Percentiles rank a stretch among this genome's conserved stretches.
Conservation (phyloP, 1,140 invertebrate species). For the Paracyclopina nana region DNA sequence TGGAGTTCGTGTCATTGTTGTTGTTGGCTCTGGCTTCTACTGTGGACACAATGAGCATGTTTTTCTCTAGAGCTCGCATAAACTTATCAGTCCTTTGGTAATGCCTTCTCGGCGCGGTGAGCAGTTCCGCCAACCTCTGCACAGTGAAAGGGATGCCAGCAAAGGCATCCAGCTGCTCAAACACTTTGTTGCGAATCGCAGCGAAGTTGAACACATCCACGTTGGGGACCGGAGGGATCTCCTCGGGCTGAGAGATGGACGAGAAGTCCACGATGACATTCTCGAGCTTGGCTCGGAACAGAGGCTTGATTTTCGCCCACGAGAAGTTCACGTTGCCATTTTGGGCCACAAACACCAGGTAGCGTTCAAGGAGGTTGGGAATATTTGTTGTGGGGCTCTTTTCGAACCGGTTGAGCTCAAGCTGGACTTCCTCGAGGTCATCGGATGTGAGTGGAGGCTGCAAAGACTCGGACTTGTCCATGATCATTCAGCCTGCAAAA, state of each 20-base stretch:
- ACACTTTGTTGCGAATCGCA: slow-evolving; percentile 56
- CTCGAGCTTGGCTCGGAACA: slow-evolving; percentile 65
- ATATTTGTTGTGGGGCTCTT: neutral
- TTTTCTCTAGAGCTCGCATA: slow-evolving; percentile 81
- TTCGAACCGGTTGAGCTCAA: slow-evolving; percentile 14
- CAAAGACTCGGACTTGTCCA: neutral
- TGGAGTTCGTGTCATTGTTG: too few relatives aligned
- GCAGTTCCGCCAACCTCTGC: slow-evolving; percentile 78
- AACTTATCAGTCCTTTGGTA: slow-evolving; percentile 85
- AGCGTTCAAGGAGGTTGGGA: slow-evolving; percentile 44
- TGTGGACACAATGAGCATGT: slow-evolving; percentile 84
- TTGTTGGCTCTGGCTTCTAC: too few relatives aligned
- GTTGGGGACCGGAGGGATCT: slow-evolving; percentile 59
- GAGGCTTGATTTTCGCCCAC: slow-evolving; percentile 63
- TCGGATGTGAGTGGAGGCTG: slow-evolving; percentile 16
- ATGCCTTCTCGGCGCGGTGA: slow-evolving; percentile 72
- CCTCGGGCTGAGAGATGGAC: slow-evolving; percentile 47
- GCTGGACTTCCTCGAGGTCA: slow-evolving; percentile 2
- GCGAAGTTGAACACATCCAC: slow-evolving; percentile 78
- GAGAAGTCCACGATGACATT: slow-evolving; percentile 68
- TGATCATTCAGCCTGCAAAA: too few relatives aligned
- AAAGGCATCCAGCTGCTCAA: slow-evolving; percentile 55
- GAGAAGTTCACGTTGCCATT: slow-evolving; percentile 84
- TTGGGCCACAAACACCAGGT: slow-evolving; percentile 68
- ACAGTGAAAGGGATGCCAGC: slow-evolving; percentile 73